Evolutionary conservation across 2,888 invertebrate genomes (phyloP).

Genomic region (Gortyna flavago): DNA sequence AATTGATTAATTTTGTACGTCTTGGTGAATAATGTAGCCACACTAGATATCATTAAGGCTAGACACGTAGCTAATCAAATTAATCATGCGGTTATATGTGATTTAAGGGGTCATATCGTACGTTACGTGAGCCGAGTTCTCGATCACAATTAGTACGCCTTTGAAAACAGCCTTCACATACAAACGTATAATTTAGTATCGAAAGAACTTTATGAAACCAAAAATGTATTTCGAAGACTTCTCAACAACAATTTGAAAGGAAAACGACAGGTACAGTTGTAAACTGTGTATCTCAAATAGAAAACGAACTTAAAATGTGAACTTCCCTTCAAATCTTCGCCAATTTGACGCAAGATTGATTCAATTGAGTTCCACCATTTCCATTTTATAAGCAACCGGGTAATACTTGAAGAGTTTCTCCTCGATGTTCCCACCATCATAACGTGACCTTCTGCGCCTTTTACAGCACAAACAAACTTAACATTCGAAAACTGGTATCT

Average conservation of each 20-base stretch:
- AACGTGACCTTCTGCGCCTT: slow-evolving; percentile 74
- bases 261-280: slow-evolving; percentile 14
- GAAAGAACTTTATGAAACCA: slow-evolving; percentile 4
- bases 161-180: slow-evolving; percentile 56
- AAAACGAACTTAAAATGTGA: slow-evolving; percentile 74
- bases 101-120: slow-evolving; percentile 79
- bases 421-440: slow-evolving; percentile 75
- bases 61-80: slow-evolving; percentile 79
- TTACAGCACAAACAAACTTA: slow-evolving; percentile 64
- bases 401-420: slow-evolving; percentile 84
- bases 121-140: slow-evolving; percentile 74
- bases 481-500: slow-evolving; percentile 64
- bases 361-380: slow-evolving; percentile 84
- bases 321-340: slow-evolving; percentile 78
- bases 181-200: neutral
- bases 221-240: slow-evolving; percentile 5
- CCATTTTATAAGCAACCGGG: slow-evolving; percentile 85
- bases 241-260: slow-evolving; percentile 3
- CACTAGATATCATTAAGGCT: slow-evolving; percentile 70
- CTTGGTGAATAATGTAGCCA: slow-evolving; percentile 63
- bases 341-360: slow-evolving; percentile 88
- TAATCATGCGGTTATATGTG: slow-evolving; percentile 80
- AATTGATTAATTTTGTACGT: slow-evolving; percentile 66
- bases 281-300: slow-evolving; percentile 63
- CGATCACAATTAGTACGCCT: slow-evolving; percentile 68